Conservation (phyloP, 2,888 invertebrate species). For the Odontomyia ornata region DNA sequence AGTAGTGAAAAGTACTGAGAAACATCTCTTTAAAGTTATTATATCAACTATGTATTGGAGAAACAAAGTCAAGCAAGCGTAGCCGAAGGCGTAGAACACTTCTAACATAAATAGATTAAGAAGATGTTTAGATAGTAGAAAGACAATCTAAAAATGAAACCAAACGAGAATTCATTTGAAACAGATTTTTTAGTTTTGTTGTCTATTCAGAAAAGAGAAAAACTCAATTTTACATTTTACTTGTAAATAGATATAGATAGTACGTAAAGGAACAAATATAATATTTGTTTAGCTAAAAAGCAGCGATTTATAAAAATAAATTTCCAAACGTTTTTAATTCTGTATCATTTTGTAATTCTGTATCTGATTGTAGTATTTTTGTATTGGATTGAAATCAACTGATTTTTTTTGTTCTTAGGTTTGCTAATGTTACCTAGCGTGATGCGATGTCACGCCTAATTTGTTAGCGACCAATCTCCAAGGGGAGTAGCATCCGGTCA, state of each 20-base stretch:
- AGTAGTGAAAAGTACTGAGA: not conserved
- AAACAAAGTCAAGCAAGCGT: conserved; percentile 39
- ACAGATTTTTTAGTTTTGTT: too few relatives aligned
- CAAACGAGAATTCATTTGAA: conserved; percentile 31
- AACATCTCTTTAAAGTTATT: conserved; percentile 16
- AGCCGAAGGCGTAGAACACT: conserved; percentile 42
- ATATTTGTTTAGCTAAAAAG: conserved; percentile 46
- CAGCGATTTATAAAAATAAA: conserved; percentile 43
- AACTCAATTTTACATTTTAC: conserved; percentile 36
- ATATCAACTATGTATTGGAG: conserved; percentile 1
- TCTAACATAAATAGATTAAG: conserved; percentile 50
- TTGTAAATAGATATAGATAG: conserved; percentile 2
- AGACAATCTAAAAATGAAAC: conserved; percentile 41
- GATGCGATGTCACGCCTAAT: conserved; percentile 82
- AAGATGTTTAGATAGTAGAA: conserved; percentile 48
- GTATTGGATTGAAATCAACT: conserved; percentile 16
- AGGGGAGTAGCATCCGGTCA: conserved; percentile 83
- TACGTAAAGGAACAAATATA: conserved; percentile 33
- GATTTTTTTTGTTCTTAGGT: conserved; percentile 49
- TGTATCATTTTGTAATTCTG: conserved; percentile 43
- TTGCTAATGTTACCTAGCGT: conserved; percentile 56
- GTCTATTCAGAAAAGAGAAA: conserved; percentile 23
- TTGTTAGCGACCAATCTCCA: conserved; percentile 94
- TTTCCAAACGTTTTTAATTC: conserved; percentile 39
- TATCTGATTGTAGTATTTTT: conserved; percentile 34